Evolutionary conservation across 2,797 vertebrate species (phyloP), one percentile per base, ranked within the genome.

Genomic region (Falco cherrug): DNA sequence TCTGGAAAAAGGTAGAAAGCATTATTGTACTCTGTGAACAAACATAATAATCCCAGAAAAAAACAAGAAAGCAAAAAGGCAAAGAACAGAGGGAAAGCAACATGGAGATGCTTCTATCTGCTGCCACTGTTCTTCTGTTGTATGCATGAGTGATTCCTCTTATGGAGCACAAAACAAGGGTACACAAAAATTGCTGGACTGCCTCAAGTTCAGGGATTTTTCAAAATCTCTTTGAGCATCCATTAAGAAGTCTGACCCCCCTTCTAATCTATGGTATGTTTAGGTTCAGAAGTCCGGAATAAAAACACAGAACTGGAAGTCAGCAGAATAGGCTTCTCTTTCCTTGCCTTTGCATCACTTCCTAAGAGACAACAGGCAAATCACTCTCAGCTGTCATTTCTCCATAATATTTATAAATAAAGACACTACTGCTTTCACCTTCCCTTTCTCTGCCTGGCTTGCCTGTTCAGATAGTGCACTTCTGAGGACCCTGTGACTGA

Each of bases 1-100:
- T 97, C 98, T 97, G 92, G 78, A 97, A 96, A 97, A 93, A 97
- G 91, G 92, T 31, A 95, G 86, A 96, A 75, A 94, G 47, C 1
- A 2, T 97, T 80, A 97, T 4, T 97, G 68, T 17, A 89, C 56
- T 78, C 95, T 65, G 84, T 45, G 50, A 17, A 47, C 12, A 57
- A 61, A 51, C 9, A n/a, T 4, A 14, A 45, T 17, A 78, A 84
- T 13, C n/a, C 24, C 76, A 93, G 54, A 84, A 94, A 94, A 85
- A 80, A 29, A 89, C 37, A 79, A 87, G 60, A 92, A 96, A 69
- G 83, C 88, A 86, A 93, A 91, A 91, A 57, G 76, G 68, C 41
- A 37, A 82, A 80, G 60, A 93, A 95, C 76, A 82, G 61, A 84
- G 54, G 65, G n/a, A 90, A 92, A 96, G 93, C 83, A 92, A 91